phyloP scores from a whole-genome alignment of 2,113 vertebrate species.

The Acrocephalus arundinaceus region DNA sequence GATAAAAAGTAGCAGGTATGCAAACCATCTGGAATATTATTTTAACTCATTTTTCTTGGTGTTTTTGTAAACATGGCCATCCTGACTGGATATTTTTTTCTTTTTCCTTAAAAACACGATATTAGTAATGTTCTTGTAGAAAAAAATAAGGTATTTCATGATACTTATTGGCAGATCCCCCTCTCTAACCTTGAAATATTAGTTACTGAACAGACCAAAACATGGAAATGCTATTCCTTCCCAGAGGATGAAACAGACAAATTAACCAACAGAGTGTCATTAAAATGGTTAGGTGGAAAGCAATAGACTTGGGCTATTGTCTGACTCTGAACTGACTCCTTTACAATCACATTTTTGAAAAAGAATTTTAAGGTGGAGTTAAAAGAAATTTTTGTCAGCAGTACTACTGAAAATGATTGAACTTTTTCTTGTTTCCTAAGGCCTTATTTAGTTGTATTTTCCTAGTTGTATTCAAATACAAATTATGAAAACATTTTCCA shows the following conservation, averaged over 20 bases:
- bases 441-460: background rate
- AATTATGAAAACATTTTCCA: background rate
- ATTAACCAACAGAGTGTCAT: background rate
- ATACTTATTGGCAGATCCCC: background rate
- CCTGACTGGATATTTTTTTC: background rate
- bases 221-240: background rate
- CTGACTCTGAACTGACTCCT: background rate
- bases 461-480: background rate
- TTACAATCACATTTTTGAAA: background rate
- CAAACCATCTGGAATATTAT: background rate
- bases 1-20: background rate
- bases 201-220: background rate
- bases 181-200: background rate
- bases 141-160: background rate
- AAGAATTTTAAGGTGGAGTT: background rate
- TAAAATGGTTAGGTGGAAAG: background rate
- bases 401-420: background rate
- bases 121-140: background rate
- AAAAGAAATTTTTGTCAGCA: background rate
- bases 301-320: background rate
- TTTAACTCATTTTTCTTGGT: background rate
- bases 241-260: background rate
- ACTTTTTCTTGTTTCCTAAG: background rate
- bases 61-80: background rate
- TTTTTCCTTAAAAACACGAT: background rate